Base-by-base conservation (phyloP, 2,113 vertebrate genomes). In the Rhea pennata region DNA sequence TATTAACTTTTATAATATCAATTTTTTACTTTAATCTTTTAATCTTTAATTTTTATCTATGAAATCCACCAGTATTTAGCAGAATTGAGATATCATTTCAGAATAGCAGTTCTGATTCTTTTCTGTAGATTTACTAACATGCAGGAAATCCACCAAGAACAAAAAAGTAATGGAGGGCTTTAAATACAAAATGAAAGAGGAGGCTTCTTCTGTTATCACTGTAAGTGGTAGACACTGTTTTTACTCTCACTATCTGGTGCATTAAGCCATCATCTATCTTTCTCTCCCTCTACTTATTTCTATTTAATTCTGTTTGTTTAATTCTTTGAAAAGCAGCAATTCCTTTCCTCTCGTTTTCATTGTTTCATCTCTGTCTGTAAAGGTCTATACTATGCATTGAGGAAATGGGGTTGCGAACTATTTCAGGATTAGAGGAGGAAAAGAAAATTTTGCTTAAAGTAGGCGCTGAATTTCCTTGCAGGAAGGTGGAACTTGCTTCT, bases 1-100 rank as follows among this genome's bases (percentile, higher is more conserved):
- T 36, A 89, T 70, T 89, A 93, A 29, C 84, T 95, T 87, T 91
- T 90, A 67, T 66, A 85, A 67, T 66, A 85, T 67, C 84, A 83
- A 73, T 95, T 48, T 36, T 87, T 83, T 87, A n/a, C n/a, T n/a
- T n/a, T n/a, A n/a, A n/a, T n/a, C n/a, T 40, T 79, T 15, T 82
- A 66, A 94, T 84, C 90, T 11, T 26, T 72, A 75, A 71, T 62
- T 94, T 87, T 79, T 89, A 67, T 73, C 64, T 80, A 5, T 44
- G 19, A 95, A 83, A 59, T 74, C 50, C 40, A 59, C 6, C 5
- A 87, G 14, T 71, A 76, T 46, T 94, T 59, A 82, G 53, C 54
- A 87, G 13, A 93, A 77, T 1, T 79, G 27, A 87, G 40, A 70
- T 23, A 39, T 54, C 16, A 66, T 54, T 84, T 53, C 40, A 79